Conservation (phyloP, 2,113 vertebrate species). For the Notiomystis cincta region DNA sequence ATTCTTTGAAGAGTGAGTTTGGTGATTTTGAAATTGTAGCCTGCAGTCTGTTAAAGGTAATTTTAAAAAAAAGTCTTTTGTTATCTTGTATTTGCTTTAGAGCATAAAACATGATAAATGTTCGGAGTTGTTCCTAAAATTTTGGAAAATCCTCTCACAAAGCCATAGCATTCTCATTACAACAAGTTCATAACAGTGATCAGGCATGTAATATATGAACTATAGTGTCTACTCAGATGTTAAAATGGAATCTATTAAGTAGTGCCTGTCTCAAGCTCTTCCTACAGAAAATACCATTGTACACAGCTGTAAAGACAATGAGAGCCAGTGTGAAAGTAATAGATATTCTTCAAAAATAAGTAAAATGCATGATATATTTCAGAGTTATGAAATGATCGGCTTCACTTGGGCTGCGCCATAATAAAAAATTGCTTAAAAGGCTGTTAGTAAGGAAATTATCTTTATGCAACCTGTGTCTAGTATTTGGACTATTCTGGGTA, state of each 20-base stretch:
- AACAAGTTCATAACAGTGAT: background rate
- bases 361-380: background rate
- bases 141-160: background rate
- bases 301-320: background rate
- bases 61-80: background rate
- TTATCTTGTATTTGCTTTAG: background rate
- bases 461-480: background rate
- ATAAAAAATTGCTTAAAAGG: background rate
- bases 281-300: background rate
- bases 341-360: background rate
- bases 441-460: background rate
- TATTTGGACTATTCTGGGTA: background rate
- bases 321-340: background rate
- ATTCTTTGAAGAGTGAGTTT: background rate
- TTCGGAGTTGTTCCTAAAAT: background rate
- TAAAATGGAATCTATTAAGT: background rate
- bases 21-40: background rate
- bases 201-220: background rate
- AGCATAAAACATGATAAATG: background rate
- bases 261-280: background rate
- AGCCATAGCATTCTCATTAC: background rate
- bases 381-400: background rate
- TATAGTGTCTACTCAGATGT: background rate
- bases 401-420: background rate
- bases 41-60: background rate